Evolutionary conservation across 2,113 vertebrate species (phyloP).

Genomic region (Gnathonemus longibarbis): DNA sequence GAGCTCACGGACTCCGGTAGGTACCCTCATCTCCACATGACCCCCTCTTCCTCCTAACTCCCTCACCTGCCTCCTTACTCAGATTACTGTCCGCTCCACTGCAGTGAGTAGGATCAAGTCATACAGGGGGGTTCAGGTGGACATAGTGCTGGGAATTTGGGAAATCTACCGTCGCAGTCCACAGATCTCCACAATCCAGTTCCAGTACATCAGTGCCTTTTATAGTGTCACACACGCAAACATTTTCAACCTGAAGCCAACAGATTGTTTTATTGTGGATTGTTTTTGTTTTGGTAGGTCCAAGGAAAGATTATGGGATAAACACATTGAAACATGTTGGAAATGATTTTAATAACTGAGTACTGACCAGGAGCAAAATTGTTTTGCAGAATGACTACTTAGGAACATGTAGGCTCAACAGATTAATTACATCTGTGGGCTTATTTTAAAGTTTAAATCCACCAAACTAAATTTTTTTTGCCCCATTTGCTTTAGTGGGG

Average conservation of each 20-base stretch:
- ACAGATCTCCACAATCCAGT: not conserved
- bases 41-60: not conserved
- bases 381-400: not conserved
- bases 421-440: not conserved
- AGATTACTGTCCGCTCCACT: not conserved
- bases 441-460: not conserved
- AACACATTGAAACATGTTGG: not conserved
- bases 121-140: not conserved
- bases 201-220: not conserved
- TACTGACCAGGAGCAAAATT: not conserved
- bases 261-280: not conserved
- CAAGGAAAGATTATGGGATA: not conserved
- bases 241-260: not conserved
- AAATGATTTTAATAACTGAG: not conserved
- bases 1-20: constrained; percentile 63
- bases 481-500: not conserved
- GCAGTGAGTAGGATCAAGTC: not conserved
- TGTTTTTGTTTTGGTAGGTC: not conserved
- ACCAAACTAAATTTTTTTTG: not conserved
- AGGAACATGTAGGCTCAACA: not conserved
- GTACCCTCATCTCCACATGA: constrained; percentile 14
- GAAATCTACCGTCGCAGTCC: not conserved
- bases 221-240: not conserved
- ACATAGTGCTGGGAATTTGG: not conserved
- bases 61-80: not conserved